These are phyloP conservation scores for Salvator merianae DNA, from an alignment of 2,113 vertebrate genomes.

Conservation along the genomic window DNA sequence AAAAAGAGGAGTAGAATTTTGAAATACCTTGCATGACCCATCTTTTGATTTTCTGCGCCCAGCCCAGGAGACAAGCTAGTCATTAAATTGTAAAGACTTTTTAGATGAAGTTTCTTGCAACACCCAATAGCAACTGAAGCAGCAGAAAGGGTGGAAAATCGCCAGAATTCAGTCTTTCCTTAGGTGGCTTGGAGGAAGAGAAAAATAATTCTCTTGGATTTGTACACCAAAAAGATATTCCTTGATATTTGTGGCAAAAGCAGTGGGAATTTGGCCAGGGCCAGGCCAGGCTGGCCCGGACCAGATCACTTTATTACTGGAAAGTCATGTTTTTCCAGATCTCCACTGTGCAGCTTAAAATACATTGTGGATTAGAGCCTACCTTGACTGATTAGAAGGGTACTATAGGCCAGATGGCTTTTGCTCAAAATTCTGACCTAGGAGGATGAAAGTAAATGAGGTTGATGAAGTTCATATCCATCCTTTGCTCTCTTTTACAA, in stretches of 20 bases:
- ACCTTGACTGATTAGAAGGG: not conserved
- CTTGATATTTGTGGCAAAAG: not conserved
- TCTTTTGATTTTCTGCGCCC: not conserved
- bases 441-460: not conserved
- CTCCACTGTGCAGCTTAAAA: not conserved
- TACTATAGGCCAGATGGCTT: not conserved
- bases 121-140: not conserved
- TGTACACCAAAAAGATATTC: no score
- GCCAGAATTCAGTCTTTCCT: not conserved
- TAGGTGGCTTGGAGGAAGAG: not conserved
- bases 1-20: not conserved
- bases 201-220: not conserved
- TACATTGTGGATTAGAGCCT: not conserved
- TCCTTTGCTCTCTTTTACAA: no score
- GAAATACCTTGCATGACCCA: not conserved
- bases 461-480: no score
- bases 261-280: not conserved
- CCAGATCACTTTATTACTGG: not conserved
- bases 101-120: not conserved
- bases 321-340: not conserved
- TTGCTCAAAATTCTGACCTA: no score
- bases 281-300: not conserved
- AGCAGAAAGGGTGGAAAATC: not conserved
- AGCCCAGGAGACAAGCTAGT: not conserved
- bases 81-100: not conserved